A percentile compares a stretch with the other conserved stretches of the same genome.
Conservation (phyloP, 2,113 vertebrate genomes). For the Agelaius phoeniceus region DNA sequence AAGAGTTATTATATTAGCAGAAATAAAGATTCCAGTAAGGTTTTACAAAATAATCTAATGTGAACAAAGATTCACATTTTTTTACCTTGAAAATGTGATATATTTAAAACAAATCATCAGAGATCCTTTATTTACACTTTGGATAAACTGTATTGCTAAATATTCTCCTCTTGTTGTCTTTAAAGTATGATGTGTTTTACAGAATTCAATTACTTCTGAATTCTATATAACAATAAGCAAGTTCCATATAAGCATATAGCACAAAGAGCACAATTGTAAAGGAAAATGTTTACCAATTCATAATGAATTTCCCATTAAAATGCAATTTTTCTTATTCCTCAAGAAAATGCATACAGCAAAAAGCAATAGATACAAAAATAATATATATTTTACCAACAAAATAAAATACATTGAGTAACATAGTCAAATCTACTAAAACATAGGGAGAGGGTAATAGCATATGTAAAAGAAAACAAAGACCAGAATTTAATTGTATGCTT, state of each 20-base stretch:
- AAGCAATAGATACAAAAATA: not conserved
- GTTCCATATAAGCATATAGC: not conserved
- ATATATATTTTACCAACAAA: not conserved
- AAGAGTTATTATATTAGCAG: slow-evolving; percentile 1
- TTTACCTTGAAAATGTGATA: not conserved
- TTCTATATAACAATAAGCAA: not conserved
- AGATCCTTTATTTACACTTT: not conserved
- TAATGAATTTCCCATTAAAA: not conserved
- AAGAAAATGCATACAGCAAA: not conserved
- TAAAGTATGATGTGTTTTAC: not conserved
- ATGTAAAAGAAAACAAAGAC: not conserved
- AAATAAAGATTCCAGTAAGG: not conserved
- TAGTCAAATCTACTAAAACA: not conserved
- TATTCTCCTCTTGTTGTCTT: not conserved
- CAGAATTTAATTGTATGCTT: not conserved
- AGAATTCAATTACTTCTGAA: not conserved
- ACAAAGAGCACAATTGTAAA: not conserved
- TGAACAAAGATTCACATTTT: not conserved
- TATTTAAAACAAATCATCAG: not conserved
- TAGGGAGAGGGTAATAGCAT: not conserved
- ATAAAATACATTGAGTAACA: not conserved
- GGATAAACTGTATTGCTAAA: not conserved
- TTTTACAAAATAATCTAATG: slow-evolving; percentile 9
- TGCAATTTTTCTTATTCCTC: not conserved
- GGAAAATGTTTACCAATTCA: not conserved